phyloP scores from a whole-genome alignment of 2,797 vertebrate genomes.

The Poecilia picta region DNA sequence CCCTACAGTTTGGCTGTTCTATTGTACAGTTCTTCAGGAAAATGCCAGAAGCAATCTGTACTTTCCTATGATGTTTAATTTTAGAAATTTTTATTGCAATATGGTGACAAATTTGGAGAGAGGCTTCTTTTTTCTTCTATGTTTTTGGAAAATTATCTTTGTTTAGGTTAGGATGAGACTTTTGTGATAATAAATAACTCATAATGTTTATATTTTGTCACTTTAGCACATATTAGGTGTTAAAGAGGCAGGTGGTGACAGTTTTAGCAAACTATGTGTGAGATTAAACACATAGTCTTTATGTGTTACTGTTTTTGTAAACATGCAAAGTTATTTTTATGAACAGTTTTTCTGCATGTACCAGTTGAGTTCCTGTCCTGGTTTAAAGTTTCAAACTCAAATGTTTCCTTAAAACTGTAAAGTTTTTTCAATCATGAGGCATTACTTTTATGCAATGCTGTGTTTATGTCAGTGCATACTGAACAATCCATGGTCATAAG shows the following conservation, averaged over 20 bases:
- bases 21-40: background rate
- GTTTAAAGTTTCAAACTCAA: slow-evolving; percentile 55
- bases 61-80: background rate
- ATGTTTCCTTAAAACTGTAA: slow-evolving; percentile 59
- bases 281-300: slow-evolving; percentile 42
- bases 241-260: slow-evolving; percentile 13
- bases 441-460: slow-evolving; percentile 67
- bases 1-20: background rate
- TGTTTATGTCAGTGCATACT: slow-evolving; percentile 20
- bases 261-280: slow-evolving; percentile 28
- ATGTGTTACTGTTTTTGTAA: slow-evolving; percentile 36
- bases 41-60: slow-evolving; percentile 4
- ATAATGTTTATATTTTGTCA: background rate
- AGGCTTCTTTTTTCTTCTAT: background rate
- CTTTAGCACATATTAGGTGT: slow-evolving; percentile 1
- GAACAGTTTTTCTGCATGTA: slow-evolving; percentile 38
- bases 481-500: slow-evolving; percentile 50
- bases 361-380: slow-evolving; percentile 55
- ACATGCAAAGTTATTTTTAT: slow-evolving; percentile 42
- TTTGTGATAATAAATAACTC: background rate
- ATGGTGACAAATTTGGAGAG: background rate
- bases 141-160: background rate
- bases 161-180: background rate
- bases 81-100: background rate
- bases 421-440: slow-evolving; percentile 59